These are phyloP conservation scores for Drosophila vallismaia DNA, from an alignment of 2,888 invertebrate species.

Conservation along the genomic window DNA sequence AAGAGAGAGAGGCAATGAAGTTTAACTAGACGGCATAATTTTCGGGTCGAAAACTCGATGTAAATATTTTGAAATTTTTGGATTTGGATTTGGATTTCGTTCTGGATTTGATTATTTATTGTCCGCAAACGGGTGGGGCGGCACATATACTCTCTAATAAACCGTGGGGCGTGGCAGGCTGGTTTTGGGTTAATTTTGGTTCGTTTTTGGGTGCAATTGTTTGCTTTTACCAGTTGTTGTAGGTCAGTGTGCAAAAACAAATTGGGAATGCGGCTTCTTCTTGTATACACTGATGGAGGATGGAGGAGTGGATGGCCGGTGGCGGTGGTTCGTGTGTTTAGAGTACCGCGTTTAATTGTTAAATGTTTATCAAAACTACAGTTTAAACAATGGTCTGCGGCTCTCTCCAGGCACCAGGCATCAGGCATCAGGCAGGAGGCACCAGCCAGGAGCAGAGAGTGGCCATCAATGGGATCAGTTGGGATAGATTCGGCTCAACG, in stretches of 20 bases:
- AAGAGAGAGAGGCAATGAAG: slow-evolving; percentile 23
- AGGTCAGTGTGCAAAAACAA: slow-evolving; percentile 82
- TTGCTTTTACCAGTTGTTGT: slow-evolving; percentile 76
- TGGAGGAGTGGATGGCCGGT: slow-evolving; percentile 10
- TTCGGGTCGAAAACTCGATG: slow-evolving; percentile 51
- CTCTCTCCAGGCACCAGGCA: not conserved
- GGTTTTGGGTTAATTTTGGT: not conserved
- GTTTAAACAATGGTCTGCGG: slow-evolving; percentile 71
- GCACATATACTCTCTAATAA: slow-evolving; percentile 52
- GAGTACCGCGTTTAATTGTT: slow-evolving; percentile 79
- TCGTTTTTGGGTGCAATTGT: slow-evolving; percentile 64
- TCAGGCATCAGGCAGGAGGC: too few relatives aligned
- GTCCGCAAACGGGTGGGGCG: slow-evolving; percentile 39
- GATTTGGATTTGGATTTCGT: not conserved
- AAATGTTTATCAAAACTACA: slow-evolving; percentile 78
- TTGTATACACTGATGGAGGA: slow-evolving; percentile 36
- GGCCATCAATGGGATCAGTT: slow-evolving; percentile 66
- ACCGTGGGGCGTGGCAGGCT: slow-evolving; percentile 20
- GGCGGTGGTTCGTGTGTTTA: slow-evolving; percentile 68
- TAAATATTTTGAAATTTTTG: slow-evolving; percentile 76
- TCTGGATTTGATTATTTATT: slow-evolving; percentile 75
- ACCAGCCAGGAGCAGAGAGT: slow-evolving; percentile 21
- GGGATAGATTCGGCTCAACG: slow-evolving; percentile 54
- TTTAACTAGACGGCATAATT: slow-evolving; percentile 64
- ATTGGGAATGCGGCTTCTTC: slow-evolving; percentile 39